Percentiles rank a stretch among this genome's conserved stretches.
Conservation (phyloP, 2,888 invertebrate genomes). For the Scaptomyza flava region DNA sequence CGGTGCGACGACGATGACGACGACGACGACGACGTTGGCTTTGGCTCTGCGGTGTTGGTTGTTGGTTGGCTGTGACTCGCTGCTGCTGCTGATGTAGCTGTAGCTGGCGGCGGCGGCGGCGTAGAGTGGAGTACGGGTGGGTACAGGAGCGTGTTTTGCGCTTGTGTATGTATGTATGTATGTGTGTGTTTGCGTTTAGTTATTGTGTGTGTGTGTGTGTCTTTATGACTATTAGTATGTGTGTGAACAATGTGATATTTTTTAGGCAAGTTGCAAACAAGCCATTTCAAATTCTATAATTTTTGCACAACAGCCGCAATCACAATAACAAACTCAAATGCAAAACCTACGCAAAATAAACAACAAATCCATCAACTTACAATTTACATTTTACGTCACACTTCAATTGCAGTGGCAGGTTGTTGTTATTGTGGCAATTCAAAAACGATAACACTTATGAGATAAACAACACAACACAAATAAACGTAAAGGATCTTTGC, state of each 20-base stretch:
- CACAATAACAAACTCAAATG: conserved; percentile 38
- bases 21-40: conserved; percentile 73
- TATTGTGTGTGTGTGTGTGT: conserved; percentile 25
- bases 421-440: conserved; percentile 53
- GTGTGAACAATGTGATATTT: conserved; percentile 51
- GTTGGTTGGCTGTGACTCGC: conserved; percentile 64
- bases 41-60: conserved; percentile 67
- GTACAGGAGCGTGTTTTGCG: conserved; percentile 79
- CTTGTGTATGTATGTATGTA: conserved; percentile 46
- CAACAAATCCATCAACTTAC: conserved; percentile 55
- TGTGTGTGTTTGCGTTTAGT: conserved; percentile 28
- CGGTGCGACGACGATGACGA: conserved; percentile 50
- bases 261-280: conserved; percentile 36
- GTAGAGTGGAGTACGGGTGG: conserved; percentile 72
- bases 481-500: conserved; percentile 44
- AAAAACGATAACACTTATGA: conserved; percentile 41
- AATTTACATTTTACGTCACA: conserved; percentile 71
- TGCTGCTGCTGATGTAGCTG: conserved; percentile 54
- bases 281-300: conserved; percentile 27
- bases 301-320: conserved; percentile 32
- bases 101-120: conserved; percentile 49
- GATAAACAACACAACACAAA: conserved; percentile 44
- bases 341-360: conserved; percentile 21
- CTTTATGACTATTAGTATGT: conserved; percentile 46
- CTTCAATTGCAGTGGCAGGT: conserved; percentile 54